A percentile compares a stretch with the other conserved stretches of the same genome.
Conservation (phyloP, 2,113 vertebrate genomes). For the Litocranius walleri region DNA sequence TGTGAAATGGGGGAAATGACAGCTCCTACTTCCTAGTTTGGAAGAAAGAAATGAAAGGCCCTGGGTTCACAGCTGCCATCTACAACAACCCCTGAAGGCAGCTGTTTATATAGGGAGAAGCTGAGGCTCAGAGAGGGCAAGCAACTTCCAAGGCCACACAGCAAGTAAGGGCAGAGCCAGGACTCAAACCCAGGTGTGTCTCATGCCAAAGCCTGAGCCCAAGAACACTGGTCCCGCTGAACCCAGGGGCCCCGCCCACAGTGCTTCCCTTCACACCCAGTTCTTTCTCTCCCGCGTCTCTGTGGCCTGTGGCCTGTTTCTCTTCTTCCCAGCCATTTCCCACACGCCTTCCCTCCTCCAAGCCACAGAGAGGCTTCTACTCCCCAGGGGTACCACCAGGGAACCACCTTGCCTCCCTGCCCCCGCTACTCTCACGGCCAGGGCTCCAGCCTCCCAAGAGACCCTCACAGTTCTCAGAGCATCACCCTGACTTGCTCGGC, state of each 20-base stretch:
- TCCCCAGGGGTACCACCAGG: not conserved
- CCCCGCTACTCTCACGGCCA: not conserved
- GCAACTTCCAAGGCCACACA: not conserved
- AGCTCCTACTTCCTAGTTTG: not conserved
- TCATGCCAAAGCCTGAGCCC: not conserved
- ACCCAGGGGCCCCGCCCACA: not conserved
- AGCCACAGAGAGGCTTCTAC: not conserved
- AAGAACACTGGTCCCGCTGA: not conserved
- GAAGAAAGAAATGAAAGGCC: not conserved
- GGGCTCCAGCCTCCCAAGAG: not conserved
- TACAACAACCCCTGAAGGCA: not conserved
- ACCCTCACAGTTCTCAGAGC: not conserved
- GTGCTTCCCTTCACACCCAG: too few relatives aligned
- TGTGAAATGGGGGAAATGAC: not conserved
- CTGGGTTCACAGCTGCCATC: not conserved
- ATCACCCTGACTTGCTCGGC: not conserved
- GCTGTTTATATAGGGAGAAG: not conserved
- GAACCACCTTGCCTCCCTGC: not conserved
- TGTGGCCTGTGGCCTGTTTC: not conserved
- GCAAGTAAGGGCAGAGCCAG: not conserved
- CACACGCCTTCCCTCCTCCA: not conserved
- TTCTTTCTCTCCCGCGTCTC: accelerated
- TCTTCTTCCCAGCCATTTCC: not conserved
- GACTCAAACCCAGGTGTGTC: not conserved
- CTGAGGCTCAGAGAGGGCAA: not conserved